Evolutionary conservation across 2,888 invertebrate genomes (phyloP), one percentile per base, ranked within the genome.

Genomic region (Catocala nupta): DNA sequence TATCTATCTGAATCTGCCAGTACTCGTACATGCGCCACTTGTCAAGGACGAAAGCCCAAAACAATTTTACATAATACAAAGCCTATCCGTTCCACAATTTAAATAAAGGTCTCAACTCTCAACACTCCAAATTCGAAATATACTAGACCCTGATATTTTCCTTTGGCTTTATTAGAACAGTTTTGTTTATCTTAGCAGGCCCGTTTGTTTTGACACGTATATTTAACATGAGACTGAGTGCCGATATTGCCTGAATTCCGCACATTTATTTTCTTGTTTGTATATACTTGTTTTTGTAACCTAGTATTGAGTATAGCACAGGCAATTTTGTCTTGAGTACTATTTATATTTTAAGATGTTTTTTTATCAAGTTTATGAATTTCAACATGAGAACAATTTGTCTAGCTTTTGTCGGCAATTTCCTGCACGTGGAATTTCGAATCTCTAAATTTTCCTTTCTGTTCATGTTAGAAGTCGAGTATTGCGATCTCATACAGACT

Each of bases 161-260:
- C 5, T 47, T 47, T 8, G 9, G 25, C 49, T 5, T 49, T 49
- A 49, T 49, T 49, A 33, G 12, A 11, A 33, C 5, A n/a, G 33
- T 11, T 49, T 49, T 49, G n/a, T 49, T 49, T 49, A 25, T 25
- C 49, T 49, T 49, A 7, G 16, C 47, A 16, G 9, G n/a, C n/a
- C n/a, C 49, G 49, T 49, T 33, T 49, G 49, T 49, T 49, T 49
- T 33, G 49, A 49, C 49, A 34, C 49, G 49, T 49, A 10, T 10
- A 25, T 49, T 49, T 25, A 49, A 49, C 34, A 34, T 10, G n/a
- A 49, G 33, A 49, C 49, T 34, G 49, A 49, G 33, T 49, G n/a
- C 33, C 7, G 49, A 49, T 49, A 49, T 49, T 49, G 49, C 33
- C n/a, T 34, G 1, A 3, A 13, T 49, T 34, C n/a, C 49, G 6